Evolutionary conservation across 2,797 vertebrate species (phyloP).

Genomic region (Sarcoramphus papa): DNA sequence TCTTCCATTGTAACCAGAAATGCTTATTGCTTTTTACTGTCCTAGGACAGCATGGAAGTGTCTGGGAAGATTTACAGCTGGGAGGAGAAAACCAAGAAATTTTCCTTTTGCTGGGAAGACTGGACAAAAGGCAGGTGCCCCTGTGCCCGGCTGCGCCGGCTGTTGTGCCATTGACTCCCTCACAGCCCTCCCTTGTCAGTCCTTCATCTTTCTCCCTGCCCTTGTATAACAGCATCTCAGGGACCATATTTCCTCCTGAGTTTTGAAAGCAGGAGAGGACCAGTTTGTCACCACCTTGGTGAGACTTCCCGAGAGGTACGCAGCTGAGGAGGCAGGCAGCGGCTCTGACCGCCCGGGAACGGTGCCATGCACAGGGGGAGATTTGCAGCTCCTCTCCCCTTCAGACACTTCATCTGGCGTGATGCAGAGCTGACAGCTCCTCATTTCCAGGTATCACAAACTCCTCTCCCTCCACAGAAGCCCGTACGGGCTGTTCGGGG

Average conservation of each 20-base stretch:
- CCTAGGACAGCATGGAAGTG: background rate
- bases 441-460: background rate
- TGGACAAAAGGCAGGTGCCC: background rate
- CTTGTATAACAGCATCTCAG: background rate
- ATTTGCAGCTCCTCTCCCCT: background rate
- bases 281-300: background rate
- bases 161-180: background rate
- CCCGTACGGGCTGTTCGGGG: background rate
- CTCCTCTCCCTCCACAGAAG: background rate
- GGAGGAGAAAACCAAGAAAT: background rate
- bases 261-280: background rate
- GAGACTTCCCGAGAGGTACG: background rate
- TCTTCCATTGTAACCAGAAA: background rate
- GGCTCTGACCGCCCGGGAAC: fast-evolving
- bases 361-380: background rate
- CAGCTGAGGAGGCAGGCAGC: background rate
- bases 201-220: background rate
- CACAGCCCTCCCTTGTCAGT: background rate
- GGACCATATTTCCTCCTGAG: background rate
- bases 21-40: background rate
- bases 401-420: background rate
- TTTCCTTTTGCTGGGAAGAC: background rate
- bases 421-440: background rate
- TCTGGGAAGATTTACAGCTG: background rate
- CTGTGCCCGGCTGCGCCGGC: fast-evolving